Conservation (phyloP, 35 echinoderm and acorn worm species). For the Anneissia japonica region DNA sequence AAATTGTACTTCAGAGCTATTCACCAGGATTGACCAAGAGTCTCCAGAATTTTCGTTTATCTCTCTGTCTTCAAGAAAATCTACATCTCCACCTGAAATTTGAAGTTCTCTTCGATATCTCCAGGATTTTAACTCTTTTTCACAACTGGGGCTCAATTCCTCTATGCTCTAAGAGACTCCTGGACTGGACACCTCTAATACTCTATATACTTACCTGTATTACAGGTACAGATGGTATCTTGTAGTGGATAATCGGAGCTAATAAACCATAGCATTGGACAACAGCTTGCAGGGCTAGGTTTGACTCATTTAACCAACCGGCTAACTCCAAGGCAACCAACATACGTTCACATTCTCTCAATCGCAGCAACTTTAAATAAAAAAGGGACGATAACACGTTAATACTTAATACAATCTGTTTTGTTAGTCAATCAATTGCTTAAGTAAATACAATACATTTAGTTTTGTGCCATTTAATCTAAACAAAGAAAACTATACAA, state of each 20-base stretch:
- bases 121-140: not conserved
- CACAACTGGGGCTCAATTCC: no score
- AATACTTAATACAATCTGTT: no score
- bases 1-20: no score
- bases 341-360: constrained; percentile 88
- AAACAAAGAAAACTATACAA: no score
- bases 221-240: constrained; percentile 87
- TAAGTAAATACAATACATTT: no score
- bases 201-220: constrained; percentile 56
- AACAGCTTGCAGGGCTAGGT: constrained; percentile 89
- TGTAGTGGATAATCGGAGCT: constrained; percentile 83
- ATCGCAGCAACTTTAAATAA: constrained; percentile 52
- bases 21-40: no score
- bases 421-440: no score
- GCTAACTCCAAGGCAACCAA: constrained; percentile 92
- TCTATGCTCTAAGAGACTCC: not conserved
- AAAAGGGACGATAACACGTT: no score
- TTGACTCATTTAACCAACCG: constrained; percentile 96
- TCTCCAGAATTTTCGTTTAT: no score
- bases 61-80: not conserved
- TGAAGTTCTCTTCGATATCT: not conserved
- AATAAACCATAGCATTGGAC: constrained; percentile 90
- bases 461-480: no score
- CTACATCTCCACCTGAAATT: not conserved
- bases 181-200: not conserved